phyloP scores from a whole-genome alignment of 2,888 invertebrate genomes.

The Junonia oenone region DNA sequence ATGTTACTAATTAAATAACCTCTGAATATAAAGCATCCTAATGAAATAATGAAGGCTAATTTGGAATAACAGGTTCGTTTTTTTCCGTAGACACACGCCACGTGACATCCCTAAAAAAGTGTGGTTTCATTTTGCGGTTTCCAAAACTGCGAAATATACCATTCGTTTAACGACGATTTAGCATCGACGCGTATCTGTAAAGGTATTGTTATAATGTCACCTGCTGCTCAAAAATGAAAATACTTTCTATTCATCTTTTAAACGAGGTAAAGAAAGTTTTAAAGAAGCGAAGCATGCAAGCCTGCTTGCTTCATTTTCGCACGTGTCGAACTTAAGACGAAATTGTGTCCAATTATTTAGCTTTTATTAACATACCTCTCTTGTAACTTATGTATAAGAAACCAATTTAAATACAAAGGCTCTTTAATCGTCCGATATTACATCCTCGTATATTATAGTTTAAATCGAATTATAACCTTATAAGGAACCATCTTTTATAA shows the following conservation, averaged over 20 bases:
- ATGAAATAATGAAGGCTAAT: conserved; percentile 31
- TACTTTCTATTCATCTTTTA: conserved; percentile 23
- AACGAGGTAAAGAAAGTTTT: conserved; percentile 28
- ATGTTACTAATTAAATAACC: conserved; percentile 15
- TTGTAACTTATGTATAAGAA: neutral
- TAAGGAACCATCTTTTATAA: conserved; percentile 11
- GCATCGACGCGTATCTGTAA: conserved; percentile 59
- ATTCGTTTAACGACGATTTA: conserved; percentile 47
- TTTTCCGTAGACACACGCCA: conserved; percentile 47
- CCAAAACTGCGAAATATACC: conserved; percentile 54
- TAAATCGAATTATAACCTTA: conserved; percentile 1
- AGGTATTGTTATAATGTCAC: conserved; percentile 56
- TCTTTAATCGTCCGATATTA: neutral
- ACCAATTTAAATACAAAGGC: conserved; percentile 1
- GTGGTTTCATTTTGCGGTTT: conserved; percentile 68
- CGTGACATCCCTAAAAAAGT: conserved; percentile 58
- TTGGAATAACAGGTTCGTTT: conserved; percentile 37
- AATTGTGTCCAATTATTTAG: neutral
- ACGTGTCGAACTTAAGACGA: neutral
- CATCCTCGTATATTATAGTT: conserved; percentile 1
- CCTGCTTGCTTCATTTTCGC: conserved; percentile 6
- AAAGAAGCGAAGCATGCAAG: conserved; percentile 7
- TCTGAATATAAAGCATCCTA: neutral
- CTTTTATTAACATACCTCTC: neutral
- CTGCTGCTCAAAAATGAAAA: conserved; percentile 38